These are phyloP conservation scores for Cydia pomonella DNA, from an alignment of 1,140 invertebrate species.

Conservation along the genomic window DNA sequence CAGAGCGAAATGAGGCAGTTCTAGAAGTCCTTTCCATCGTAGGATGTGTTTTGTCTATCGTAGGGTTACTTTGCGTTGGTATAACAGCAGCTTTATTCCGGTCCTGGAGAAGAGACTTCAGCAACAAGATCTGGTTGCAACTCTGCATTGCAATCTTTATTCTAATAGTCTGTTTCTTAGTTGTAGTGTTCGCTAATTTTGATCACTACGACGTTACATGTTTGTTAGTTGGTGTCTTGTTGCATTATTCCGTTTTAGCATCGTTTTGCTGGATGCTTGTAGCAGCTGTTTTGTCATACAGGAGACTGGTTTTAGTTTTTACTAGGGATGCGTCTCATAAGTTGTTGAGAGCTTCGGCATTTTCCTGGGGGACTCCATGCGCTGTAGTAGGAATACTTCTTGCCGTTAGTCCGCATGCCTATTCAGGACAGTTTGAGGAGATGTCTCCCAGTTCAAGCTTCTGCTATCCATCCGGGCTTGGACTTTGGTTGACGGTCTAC, in stretches of 20 bases:
- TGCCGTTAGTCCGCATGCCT: slow-evolving; percentile 63
- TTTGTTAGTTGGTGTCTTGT: slow-evolving; percentile 65
- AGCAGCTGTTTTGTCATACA: slow-evolving; percentile 75
- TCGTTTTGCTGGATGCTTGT: slow-evolving; percentile 81
- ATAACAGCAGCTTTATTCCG: slow-evolving; percentile 74
- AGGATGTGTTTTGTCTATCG: slow-evolving; percentile 71
- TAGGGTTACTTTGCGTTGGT: slow-evolving; percentile 71
- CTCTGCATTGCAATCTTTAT: slow-evolving; percentile 72
- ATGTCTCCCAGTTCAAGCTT: slow-evolving; percentile 60
- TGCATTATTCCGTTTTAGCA: slow-evolving; percentile 76
- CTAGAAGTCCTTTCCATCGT: slow-evolving; percentile 71
- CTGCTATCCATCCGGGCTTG: slow-evolving; percentile 74
- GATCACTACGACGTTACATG: slow-evolving; percentile 57
- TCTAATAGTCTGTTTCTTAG: slow-evolving; percentile 63
- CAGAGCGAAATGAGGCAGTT: slow-evolving; percentile 53
- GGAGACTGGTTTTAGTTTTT: slow-evolving; percentile 74
- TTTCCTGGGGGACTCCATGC: slow-evolving; percentile 72
- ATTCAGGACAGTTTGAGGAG: slow-evolving; percentile 63
- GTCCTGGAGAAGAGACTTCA: slow-evolving; percentile 76
- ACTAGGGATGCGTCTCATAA: slow-evolving; percentile 74
- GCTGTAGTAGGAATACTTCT: slow-evolving; percentile 69
- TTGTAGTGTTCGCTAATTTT: slow-evolving; percentile 63
- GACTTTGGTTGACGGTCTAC: slow-evolving; percentile 74
- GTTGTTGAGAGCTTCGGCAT: slow-evolving; percentile 71
- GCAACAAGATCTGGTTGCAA: slow-evolving; percentile 79